Evolutionary conservation across 2,888 invertebrate genomes (phyloP), one percentile per base, ranked within the genome.

Genomic region (Neoaliturus tenellus): DNA sequence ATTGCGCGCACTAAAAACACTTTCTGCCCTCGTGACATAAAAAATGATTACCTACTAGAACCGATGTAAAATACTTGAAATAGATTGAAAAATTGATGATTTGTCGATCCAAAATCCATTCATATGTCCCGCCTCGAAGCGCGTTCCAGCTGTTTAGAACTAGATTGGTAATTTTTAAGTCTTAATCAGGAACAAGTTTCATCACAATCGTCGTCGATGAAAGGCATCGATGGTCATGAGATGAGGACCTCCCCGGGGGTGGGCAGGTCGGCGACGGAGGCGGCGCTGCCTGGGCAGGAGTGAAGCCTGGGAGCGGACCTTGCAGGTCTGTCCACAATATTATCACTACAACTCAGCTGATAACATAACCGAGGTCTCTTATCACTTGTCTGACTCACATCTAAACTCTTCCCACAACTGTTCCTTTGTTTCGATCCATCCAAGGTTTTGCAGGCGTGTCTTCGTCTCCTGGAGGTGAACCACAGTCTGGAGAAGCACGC

Each of bases 401-500:
- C 73, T 12, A 20, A 17, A n/a, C 44, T 81, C 58, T 62, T 58
- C 28, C 44, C 58, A 23, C 44, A 55, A 41, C 51, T 75, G 6
- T n/a, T 78, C 20, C 55, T 58, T 6, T 82, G 82, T 20, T 31
- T 67, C 20, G 67, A 75, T 20, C 82, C 78, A 48, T 25, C 48
- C n/a, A 73, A n/a, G 31, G 41, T 48, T 23, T 71, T 84, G 67
- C 80, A 82, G 20, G 83, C 35, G 20, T 81, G 82, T 35, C 71
- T 84, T 25, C 85, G 69, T 31, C 85, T 80, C 44, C 82, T 81
- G 33, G 87, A 87, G 20, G 85, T 82, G 80, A 86, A 90, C 90
- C 91, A 92, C 84, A 92, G 89, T 82, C 91, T 90, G 0, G 89
- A 86, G 75, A 92, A 89, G 85, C 91, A 91, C 12, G 90, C 89